These are phyloP conservation scores for Aplodontia rufa DNA, from an alignment of 2,113 vertebrate genomes.

Conservation along the genomic window DNA sequence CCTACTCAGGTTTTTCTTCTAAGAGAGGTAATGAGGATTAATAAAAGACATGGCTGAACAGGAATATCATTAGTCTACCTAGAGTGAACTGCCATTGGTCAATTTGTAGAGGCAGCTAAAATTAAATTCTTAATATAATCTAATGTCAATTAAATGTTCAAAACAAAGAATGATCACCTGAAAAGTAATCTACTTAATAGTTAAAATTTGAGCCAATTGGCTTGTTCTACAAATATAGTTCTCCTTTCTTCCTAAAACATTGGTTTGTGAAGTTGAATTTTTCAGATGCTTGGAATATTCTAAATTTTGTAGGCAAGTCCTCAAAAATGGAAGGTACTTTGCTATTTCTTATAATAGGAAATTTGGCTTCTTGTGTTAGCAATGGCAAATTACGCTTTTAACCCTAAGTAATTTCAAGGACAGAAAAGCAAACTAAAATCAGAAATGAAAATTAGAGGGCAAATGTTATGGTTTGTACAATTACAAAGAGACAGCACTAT, in stretches of 20 bases:
- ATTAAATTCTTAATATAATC: conserved; percentile 48
- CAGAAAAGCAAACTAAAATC: conserved; percentile 21
- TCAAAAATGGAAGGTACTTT: conserved; percentile 1
- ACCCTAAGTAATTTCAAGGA: conserved; percentile 1
- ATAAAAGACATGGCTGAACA: neutral
- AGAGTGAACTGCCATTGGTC: neutral
- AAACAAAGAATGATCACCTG: conserved; percentile 67
- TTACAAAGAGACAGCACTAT: neutral
- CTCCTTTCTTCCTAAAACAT: conserved; percentile 10
- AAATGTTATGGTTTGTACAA: neutral
- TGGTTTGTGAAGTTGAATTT: conserved; percentile 66
- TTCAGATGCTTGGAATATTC: conserved; percentile 55
- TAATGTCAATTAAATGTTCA: conserved; percentile 54
- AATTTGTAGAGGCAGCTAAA: conserved; percentile 63
- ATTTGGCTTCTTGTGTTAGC: conserved; percentile 38
- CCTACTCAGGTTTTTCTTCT: conserved; percentile 62
- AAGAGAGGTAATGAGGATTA: conserved; percentile 30
- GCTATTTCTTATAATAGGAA: conserved; percentile 36
- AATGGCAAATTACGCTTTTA: conserved; percentile 18
- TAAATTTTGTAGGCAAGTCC: conserved; percentile 10
- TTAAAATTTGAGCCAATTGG: conserved; percentile 71
- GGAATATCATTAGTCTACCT: neutral
- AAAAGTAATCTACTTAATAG: conserved; percentile 63
- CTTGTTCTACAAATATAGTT: conserved; percentile 52
- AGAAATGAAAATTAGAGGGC: conserved; percentile 35